Percentiles rank a stretch among this genome's conserved stretches.
phyloP scores from a whole-genome alignment of 2,797 vertebrate genomes.

The Sylvia borin region DNA sequence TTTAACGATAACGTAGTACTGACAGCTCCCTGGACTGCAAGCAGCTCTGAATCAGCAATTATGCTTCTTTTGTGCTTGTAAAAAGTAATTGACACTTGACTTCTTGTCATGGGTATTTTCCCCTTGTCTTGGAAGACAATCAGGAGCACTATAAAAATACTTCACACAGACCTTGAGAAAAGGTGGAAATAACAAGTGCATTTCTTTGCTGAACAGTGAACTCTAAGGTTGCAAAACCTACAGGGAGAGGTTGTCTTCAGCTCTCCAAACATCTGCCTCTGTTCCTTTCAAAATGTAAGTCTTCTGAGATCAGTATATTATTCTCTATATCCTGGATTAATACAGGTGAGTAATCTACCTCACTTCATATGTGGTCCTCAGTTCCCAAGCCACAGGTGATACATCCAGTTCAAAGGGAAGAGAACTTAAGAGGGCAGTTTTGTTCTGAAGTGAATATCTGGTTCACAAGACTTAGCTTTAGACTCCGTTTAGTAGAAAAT shows the following conservation, averaged over 20 bases:
- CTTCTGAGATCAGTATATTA: not conserved
- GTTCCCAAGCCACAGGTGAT: not conserved
- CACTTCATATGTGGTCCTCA: not conserved
- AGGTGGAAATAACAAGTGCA: not conserved
- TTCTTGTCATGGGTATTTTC: not conserved
- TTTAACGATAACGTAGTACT: not conserved
- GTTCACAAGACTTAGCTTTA: not conserved
- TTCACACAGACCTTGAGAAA: not conserved
- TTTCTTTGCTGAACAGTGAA: not conserved
- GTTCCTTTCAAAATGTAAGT: not conserved
- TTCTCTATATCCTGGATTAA: not conserved
- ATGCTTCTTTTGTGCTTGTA: not conserved
- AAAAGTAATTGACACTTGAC: not conserved
- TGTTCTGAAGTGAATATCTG: not conserved
- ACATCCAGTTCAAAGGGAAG: not conserved
- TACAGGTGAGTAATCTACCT: not conserved
- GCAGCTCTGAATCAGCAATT: conserved; percentile 10
- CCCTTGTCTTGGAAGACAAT: not conserved
- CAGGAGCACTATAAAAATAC: not conserved
- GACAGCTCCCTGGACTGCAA: not conserved
- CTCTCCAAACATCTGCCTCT: not conserved
- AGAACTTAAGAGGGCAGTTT: not conserved
- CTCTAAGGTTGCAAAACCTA: not conserved
- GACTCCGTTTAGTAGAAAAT: not conserved
- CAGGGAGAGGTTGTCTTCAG: not conserved